Conservation (phyloP, 2,113 vertebrate species). For the Dicerorhinus sumatrensis region DNA sequence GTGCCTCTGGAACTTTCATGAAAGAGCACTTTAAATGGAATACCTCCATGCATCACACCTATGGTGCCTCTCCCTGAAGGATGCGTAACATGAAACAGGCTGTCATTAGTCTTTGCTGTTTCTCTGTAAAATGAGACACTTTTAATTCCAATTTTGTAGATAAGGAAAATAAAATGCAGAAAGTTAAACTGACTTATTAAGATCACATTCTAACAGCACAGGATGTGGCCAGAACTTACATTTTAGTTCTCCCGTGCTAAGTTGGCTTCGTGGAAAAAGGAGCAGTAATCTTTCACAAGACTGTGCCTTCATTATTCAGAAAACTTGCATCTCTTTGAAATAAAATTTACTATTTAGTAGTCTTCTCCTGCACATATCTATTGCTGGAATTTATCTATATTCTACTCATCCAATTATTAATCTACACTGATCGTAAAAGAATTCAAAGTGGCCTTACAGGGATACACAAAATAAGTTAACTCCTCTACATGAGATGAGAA, state of each 20-base stretch:
- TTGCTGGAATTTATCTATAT: slow-evolving; percentile 10
- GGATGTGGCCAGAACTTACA: slow-evolving; percentile 52
- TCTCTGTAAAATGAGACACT: slow-evolving; percentile 39
- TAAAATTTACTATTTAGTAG: slow-evolving; percentile 16
- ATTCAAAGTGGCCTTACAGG: not conserved
- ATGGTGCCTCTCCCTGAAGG: not conserved
- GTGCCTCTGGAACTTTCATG: not conserved
- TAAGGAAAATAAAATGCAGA: slow-evolving; percentile 70
- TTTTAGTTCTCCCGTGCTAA: not conserved
- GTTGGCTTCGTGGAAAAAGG: slow-evolving; percentile 14
- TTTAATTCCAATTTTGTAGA: slow-evolving; percentile 72
- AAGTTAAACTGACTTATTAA: slow-evolving; percentile 68
- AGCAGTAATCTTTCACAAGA: slow-evolving; percentile 51
- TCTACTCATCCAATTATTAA: slow-evolving; percentile 35
- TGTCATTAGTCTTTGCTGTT: slow-evolving; percentile 45
- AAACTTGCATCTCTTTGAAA: slow-evolving; percentile 51
- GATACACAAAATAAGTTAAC: not conserved
- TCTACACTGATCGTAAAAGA: not conserved
- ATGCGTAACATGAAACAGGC: not conserved
- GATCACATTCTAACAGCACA: slow-evolving; percentile 52
- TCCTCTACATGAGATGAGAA: not conserved
- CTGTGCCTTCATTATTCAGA: slow-evolving; percentile 14
- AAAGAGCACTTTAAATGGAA: slow-evolving; percentile 16
- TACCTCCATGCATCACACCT: not conserved
- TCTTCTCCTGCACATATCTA: not conserved